Evolutionary conservation across 2,888 invertebrate genomes (phyloP).

Genomic region (Mylabris sibirica): DNA sequence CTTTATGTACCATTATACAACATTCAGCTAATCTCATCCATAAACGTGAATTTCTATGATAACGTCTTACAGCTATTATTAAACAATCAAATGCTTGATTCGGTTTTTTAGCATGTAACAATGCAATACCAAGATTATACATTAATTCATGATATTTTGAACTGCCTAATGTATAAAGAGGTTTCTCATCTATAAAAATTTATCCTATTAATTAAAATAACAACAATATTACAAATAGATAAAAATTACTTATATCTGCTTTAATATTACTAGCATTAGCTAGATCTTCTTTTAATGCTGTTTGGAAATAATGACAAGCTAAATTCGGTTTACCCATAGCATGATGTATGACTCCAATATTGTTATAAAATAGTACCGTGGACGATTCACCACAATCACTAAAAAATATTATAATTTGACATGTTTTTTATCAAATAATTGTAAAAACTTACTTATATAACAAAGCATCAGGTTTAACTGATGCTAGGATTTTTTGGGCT

Average conservation of each 20-base stretch:
- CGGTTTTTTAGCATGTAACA: conserved; percentile 82
- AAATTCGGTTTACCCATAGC: conserved; percentile 82
- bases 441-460: conserved; percentile 61
- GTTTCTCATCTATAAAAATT: conserved; percentile 57
- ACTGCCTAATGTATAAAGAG: conserved; percentile 69
- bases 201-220: not conserved
- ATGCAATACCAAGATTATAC: conserved; percentile 84
- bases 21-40: conserved; percentile 96
- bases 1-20: conserved; percentile 74
- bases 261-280: conserved; percentile 58
- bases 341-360: conserved; percentile 82
- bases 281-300: conserved; percentile 78
- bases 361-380: conserved; percentile 76
- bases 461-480: conserved; percentile 60
- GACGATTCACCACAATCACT: conserved; percentile 70
- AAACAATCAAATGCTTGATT: conserved; percentile 91
- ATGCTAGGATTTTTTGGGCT: conserved; percentile 67
- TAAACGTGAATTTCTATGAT: conserved; percentile 86
- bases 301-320: conserved; percentile 80
- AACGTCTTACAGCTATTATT: conserved; percentile 83
- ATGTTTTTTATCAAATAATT: conserved; percentile 15
- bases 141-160: conserved; percentile 72
- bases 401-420: conserved; percentile 26
- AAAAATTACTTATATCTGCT: conserved; percentile 42
- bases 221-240: conserved; percentile 18